Evolutionary conservation across 2,113 vertebrate species (phyloP).

Genomic region (Mixornis gularis): DNA sequence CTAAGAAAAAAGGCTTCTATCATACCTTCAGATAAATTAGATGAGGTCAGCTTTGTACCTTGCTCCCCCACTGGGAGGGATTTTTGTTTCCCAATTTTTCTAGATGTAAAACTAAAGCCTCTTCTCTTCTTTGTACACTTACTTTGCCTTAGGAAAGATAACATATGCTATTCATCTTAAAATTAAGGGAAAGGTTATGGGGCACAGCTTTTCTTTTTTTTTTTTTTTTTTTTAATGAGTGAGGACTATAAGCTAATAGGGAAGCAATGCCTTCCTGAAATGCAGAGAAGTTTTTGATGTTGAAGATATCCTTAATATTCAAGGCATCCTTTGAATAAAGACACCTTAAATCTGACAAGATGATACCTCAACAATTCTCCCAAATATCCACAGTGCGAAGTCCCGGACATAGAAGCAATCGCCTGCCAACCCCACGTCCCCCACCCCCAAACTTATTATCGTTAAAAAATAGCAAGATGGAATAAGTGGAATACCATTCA

Average conservation of each 20-base stretch:
- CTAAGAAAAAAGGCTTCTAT: constrained; percentile 8
- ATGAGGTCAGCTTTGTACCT: constrained; percentile 55
- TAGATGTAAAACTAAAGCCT: constrained; percentile 31
- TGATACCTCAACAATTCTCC: neutral
- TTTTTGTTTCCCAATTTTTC: constrained; percentile 52
- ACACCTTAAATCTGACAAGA: neutral
- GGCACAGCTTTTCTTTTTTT: neutral
- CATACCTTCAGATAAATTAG: constrained; percentile 46
- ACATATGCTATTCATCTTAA: neutral
- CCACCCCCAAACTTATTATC: rapidly evolving
- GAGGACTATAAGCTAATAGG: neutral
- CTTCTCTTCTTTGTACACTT: constrained; percentile 22
- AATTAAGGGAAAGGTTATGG: neutral
- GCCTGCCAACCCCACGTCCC: neutral
- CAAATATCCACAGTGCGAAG: neutral
- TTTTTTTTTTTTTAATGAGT: neutral
- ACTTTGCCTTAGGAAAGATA: constrained; percentile 46
- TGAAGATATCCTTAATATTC: neutral
- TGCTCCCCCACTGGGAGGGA: constrained; percentile 17
- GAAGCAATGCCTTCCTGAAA: neutral
- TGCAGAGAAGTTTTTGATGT: neutral
- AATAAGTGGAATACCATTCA: too few relatives aligned
- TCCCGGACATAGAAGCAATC: neutral
- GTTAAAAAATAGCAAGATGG: neutral
- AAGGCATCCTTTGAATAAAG: neutral